phyloP scores from a whole-genome alignment of 2,888 invertebrate genomes.

The Harpagoxenus sublaevis region DNA sequence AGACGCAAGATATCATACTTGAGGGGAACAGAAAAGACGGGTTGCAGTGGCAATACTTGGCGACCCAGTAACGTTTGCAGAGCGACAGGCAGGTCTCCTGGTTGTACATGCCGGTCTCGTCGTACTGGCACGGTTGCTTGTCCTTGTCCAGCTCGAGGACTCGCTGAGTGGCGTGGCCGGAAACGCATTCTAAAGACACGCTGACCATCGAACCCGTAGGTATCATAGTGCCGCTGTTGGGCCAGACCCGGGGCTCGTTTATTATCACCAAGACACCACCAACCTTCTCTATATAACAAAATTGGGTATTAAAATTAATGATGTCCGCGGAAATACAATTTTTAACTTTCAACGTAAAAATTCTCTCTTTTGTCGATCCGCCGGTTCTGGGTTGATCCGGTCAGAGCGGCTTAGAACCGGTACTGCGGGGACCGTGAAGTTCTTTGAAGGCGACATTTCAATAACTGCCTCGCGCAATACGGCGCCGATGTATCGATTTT shows the following conservation, averaged over 20 bases:
- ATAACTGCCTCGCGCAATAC: conserved; percentile 47
- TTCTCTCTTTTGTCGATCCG: background rate
- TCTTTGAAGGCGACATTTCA: conserved; percentile 37
- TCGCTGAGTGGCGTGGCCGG: conserved; percentile 72
- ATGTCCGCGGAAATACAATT: background rate
- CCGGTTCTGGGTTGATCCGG: background rate
- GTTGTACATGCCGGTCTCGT: conserved; percentile 67
- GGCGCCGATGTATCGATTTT: conserved; percentile 48
- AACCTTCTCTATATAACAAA: conserved; percentile 51
- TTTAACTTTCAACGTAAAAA: background rate
- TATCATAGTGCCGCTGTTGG: conserved; percentile 73
- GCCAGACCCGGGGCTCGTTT: conserved; percentile 75
- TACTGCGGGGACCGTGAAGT: background rate
- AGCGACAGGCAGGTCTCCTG: conserved; percentile 78
- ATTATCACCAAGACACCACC: conserved; percentile 73
- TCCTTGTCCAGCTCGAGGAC: conserved; percentile 69
- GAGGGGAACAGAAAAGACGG: conserved; percentile 77
- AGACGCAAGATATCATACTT: conserved; percentile 54
- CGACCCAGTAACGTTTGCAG: conserved; percentile 77
- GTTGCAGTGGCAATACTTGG: conserved; percentile 79
- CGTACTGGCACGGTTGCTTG: conserved; percentile 76
- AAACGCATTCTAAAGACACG: conserved; percentile 76
- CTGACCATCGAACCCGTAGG: conserved; percentile 73
- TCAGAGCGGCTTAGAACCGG: conserved; percentile 5
- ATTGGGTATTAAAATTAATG: background rate